These are phyloP conservation scores for Nerophis lumbriciformis DNA, from an alignment of 2,113 vertebrate genomes.

Conservation along the genomic window DNA sequence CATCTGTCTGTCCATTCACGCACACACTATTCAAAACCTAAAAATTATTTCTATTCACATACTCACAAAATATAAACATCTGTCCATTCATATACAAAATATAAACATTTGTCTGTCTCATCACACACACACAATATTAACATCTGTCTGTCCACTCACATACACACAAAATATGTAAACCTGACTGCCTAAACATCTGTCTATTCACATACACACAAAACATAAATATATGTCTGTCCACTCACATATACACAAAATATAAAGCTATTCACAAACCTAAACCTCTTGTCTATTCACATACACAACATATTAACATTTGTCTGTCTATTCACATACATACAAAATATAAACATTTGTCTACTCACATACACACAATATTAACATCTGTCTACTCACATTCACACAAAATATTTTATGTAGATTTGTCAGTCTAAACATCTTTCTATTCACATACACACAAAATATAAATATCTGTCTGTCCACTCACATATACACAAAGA, in stretches of 20 bases:
- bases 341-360: no score
- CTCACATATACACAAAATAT: background rate
- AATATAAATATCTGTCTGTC: background rate
- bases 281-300: background rate
- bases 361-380: background rate
- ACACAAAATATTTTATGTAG: no score
- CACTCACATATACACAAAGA: background rate
- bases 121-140: background rate
- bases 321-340: background rate
- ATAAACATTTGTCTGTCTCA: background rate
- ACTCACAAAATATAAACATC: background rate
- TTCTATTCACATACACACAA: background rate
- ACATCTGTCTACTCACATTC: background rate
- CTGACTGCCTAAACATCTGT: background rate
- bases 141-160: background rate
- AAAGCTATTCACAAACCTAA: background rate
- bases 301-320: background rate
- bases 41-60: no score
- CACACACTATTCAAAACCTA: no score
- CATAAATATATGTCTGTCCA: no score
- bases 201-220: no score
- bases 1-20: no score
- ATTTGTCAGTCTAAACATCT: no score
- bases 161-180: background rate
- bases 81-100: background rate